Conservation (phyloP, 2,888 invertebrate genomes). For the Acronicta leporina region DNA sequence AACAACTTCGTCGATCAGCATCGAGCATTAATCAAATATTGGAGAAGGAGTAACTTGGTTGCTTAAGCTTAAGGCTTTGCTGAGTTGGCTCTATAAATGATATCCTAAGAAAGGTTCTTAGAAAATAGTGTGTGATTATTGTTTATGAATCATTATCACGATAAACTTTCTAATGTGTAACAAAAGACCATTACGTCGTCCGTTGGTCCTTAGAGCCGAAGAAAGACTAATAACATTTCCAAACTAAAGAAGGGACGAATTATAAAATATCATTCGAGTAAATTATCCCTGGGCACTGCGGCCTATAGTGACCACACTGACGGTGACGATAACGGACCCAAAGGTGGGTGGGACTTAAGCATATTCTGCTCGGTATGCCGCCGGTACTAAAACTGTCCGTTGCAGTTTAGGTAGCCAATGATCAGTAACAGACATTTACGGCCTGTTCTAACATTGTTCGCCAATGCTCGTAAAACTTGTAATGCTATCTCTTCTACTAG, state of each 20-base stretch:
- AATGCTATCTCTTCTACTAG: conserved; percentile 29
- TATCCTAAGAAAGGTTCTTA: no score
- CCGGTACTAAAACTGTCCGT: not conserved
- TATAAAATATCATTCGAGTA: not conserved
- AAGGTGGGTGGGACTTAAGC: not conserved
- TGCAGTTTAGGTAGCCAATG: conserved; percentile 6
- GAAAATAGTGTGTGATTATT: no score
- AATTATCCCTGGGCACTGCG: not conserved
- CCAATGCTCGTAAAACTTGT: conserved; percentile 26
- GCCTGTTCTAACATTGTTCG: conserved; percentile 14
- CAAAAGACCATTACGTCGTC: not conserved
- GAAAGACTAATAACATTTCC: not conserved
- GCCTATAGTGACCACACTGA: not conserved
- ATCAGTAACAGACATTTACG: conserved; percentile 22
- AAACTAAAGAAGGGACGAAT: no score
- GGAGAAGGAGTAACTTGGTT: no score
- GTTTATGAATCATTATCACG: no score
- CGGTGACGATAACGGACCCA: not conserved
- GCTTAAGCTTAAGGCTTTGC: no score
- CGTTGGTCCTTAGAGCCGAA: not conserved
- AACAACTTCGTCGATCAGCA: no score
- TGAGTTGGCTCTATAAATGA: no score
- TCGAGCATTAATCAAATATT: no score
- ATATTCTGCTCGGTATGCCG: not conserved
- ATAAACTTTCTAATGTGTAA: no score